These are phyloP conservation scores for Agrypnus murinus DNA, from an alignment of 2,888 invertebrate species.

Conservation along the genomic window DNA sequence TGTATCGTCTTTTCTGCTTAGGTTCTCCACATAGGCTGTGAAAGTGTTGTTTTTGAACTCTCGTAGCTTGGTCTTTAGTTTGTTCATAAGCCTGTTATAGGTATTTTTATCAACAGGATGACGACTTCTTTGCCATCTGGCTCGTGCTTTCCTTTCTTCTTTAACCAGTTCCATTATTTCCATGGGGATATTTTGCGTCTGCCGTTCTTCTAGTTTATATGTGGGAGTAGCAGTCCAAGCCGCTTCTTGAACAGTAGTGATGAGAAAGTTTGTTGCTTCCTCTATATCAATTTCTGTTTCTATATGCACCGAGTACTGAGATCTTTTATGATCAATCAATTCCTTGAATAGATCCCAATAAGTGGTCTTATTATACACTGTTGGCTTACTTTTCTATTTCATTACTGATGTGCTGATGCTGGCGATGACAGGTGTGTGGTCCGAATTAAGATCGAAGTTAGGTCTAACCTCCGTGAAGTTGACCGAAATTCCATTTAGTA, in stretches of 20 bases:
- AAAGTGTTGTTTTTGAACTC: slow-evolving; percentile 5
- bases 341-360: not conserved
- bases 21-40: not conserved
- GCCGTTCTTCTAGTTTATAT: not conserved
- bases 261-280: not conserved
- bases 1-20: slow-evolving; percentile 7
- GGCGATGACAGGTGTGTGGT: not conserved
- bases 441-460: not conserved
- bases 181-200: slow-evolving; percentile 4
- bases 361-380: not conserved
- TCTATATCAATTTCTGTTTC: slow-evolving; percentile 5
- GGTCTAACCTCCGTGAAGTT: not conserved
- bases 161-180: not conserved
- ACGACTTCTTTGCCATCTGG: slow-evolving; percentile 3
- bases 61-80: not conserved
- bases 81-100: not conserved
- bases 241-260: not conserved
- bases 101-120: not conserved
- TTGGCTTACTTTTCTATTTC: slow-evolving; percentile 3
- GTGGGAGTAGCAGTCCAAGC: not conserved
- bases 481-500: not conserved
- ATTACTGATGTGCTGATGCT: not conserved
- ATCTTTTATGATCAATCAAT: not conserved
- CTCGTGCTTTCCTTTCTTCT: slow-evolving; percentile 4
- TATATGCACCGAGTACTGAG: not conserved